Evolutionary conservation across 2,888 invertebrate species (phyloP), one percentile per base, ranked within the genome.

Genomic region (Glaucopsyche alexis): DNA sequence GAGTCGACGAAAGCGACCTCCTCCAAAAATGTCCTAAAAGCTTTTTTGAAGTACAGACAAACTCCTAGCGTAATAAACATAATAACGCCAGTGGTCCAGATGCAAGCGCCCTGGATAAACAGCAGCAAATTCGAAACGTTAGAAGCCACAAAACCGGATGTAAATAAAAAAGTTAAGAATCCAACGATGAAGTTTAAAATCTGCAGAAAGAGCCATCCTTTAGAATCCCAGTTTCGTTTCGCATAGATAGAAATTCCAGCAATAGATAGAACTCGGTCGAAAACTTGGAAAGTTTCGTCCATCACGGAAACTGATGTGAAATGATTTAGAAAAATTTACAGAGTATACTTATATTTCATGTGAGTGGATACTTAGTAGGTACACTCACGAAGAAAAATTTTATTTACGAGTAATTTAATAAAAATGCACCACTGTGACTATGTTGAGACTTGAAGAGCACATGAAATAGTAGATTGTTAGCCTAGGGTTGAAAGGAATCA

Each of bases 51-150:
- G 72, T 85, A 42, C 19, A 91, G 76, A 38, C 88, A 91, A 1
- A 92, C 79, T 0, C 82, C 83, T 4, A 91, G 78, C 0, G 89
- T 85, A 9, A 90, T 87, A 0, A 87, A 86, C 87, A 90, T 88
- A 2, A 91, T 89, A 0, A 89, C 81, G 2, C 88, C 90, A 0
- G 91, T 91, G 0, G 87, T 85, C 91, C 92, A 93, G 55, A 91
- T 84, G 74, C 89, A 88, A n/a, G 89, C 87, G 0, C 88, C 89
- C 81, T 91, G 84, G n/a, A 91, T 90, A 70, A 86, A 88, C 1
- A 86, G 71, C 0, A 84, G 75, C 0, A 87, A 76, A 73, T 93
- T 80, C 0, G 83, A 81, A 1, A 75, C 76, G 69, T 84, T 85
- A 7, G 76, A 73, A 0, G 82, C 74, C 0, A 91, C 87, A 74